phyloP scores from a whole-genome alignment of 2,888 invertebrate species.

The Sipha maydis region DNA sequence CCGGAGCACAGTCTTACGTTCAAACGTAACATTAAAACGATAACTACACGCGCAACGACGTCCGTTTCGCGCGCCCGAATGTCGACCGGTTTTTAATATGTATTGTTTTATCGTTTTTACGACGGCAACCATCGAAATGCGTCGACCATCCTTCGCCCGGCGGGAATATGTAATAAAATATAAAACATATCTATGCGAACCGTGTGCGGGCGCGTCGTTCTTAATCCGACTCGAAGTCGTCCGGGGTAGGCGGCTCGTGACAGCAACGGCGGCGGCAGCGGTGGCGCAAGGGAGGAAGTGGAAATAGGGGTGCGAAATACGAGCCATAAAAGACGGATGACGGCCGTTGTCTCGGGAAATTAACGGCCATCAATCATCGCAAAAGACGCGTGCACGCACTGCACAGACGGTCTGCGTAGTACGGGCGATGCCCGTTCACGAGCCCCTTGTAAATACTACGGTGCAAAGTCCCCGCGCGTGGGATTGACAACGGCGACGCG shows the following conservation, averaged over 20 bases:
- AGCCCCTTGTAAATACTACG: neutral
- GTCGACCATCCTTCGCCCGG: neutral
- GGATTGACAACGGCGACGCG: neutral
- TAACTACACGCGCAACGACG: neutral
- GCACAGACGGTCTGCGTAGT: neutral
- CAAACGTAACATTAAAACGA: too few species aligned
- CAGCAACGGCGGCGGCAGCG: neutral
- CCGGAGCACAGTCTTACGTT: too few species aligned
- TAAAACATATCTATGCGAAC: too few species aligned
- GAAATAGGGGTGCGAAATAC: neutral
- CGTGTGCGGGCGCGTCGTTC: neutral
- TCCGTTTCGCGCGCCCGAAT: too few species aligned
- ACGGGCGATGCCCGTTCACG: conserved; percentile 6
- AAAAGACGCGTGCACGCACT: neutral
- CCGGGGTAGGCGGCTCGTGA: neutral
- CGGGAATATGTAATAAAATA: neutral
- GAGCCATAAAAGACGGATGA: conserved; percentile 24
- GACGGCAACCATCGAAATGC: conserved; percentile 20
- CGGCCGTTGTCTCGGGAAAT: conserved; percentile 47
- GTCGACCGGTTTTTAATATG: neutral
- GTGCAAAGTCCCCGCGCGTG: neutral
- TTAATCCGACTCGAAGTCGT: neutral
- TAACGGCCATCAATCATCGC: conserved; percentile 45
- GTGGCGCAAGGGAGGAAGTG: neutral
- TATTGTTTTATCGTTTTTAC: conserved; percentile 15